Percentiles rank a stretch among this genome's conserved stretches.
Conservation (phyloP, 2,797 vertebrate species). For the Chrosomus eos region DNA sequence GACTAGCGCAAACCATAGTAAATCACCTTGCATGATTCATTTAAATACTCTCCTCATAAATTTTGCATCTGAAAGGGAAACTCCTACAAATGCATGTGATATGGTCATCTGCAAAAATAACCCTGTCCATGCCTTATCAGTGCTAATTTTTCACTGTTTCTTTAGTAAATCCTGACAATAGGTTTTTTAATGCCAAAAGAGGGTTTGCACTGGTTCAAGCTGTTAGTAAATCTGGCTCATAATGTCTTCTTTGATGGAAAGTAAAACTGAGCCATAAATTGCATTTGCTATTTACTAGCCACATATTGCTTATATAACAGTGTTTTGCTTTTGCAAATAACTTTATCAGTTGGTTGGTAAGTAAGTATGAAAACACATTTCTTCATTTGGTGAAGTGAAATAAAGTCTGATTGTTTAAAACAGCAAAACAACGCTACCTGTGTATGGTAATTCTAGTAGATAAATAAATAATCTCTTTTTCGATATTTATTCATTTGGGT, state of each 20-base stretch:
- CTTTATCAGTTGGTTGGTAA: constrained; percentile 37
- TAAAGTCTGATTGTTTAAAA: constrained; percentile 25
- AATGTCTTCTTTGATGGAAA: constrained; percentile 72
- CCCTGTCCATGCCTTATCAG: no score
- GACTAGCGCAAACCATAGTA: no score
- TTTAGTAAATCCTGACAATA: no score
- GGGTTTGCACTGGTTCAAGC: no score
- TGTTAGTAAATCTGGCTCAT: not conserved
- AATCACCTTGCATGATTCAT: no score
- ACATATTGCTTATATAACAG: not conserved
- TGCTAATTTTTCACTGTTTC: no score
- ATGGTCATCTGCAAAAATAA: no score
- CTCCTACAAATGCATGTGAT: no score
- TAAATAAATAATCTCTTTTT: constrained; percentile 1
- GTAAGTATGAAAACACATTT: constrained; percentile 38
- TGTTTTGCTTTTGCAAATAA: constrained; percentile 8
- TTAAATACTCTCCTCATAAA: no score
- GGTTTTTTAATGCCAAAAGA: no score
- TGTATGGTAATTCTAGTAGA: not conserved
- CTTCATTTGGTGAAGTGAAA: constrained; percentile 14
- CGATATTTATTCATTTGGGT: not conserved
- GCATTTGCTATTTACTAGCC: constrained; percentile 67
- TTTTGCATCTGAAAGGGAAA: no score
- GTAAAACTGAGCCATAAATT: constrained; percentile 78
- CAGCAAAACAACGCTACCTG: not conserved